These are phyloP conservation scores for Apus apus DNA, from an alignment of 2,113 vertebrate genomes.

Conservation along the genomic window DNA sequence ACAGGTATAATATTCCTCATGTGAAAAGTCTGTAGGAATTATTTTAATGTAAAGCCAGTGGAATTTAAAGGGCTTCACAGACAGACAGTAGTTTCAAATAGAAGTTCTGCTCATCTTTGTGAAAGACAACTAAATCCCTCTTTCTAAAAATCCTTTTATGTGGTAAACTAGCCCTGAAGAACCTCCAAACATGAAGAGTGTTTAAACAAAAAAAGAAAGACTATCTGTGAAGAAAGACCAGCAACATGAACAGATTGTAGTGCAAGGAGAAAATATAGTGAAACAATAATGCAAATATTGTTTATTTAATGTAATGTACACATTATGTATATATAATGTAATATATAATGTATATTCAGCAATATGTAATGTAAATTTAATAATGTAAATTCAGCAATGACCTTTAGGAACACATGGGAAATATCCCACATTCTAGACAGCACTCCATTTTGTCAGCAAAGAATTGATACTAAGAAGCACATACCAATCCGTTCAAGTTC, in stretches of 20 bases:
- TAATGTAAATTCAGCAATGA: neutral
- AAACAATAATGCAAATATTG: neutral
- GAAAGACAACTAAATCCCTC: neutral
- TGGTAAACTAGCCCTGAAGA: neutral
- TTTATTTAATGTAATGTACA: no score
- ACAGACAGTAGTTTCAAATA: neutral
- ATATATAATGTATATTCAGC: no score
- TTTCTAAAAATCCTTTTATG: neutral
- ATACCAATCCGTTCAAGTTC: conserved; percentile 91
- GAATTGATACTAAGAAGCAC: conserved; percentile 16
- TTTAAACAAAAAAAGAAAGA: neutral
- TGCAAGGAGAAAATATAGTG: neutral
- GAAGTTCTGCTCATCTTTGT: neutral
- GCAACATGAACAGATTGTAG: neutral
- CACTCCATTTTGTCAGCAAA: neutral
- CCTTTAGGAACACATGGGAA: neutral
- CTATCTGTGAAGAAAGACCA: neutral
- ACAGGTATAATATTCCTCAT: neutral
- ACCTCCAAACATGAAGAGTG: neutral
- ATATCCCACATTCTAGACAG: neutral
- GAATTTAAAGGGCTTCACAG: neutral
- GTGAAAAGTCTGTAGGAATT: neutral
- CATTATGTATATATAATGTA: no score
- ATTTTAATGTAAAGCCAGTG: neutral
- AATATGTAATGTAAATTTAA: neutral